These are phyloP conservation scores for Strigamia transsilvanica DNA, from an alignment of 2,888 invertebrate species.

Conservation along the genomic window DNA sequence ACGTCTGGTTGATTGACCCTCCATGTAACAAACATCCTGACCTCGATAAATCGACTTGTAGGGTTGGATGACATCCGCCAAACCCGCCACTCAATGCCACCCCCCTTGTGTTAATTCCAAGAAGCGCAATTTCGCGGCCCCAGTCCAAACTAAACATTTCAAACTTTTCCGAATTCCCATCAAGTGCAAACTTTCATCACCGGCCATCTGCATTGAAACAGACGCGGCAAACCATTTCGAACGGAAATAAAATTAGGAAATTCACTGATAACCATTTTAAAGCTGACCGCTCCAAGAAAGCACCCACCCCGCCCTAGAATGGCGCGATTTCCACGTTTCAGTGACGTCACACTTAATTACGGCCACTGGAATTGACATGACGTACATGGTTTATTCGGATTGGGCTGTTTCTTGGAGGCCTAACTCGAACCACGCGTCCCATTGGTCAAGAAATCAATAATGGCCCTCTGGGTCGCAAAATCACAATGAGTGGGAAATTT, in stretches of 20 bases:
- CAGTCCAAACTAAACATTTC: neutral
- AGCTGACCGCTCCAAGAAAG: neutral
- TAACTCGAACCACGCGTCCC: neutral
- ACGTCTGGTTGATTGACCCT: conserved; percentile 37
- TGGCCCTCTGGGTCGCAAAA: neutral
- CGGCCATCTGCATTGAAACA: too few species aligned
- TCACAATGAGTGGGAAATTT: neutral
- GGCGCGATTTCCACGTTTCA: conserved; percentile 21
- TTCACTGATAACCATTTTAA: neutral
- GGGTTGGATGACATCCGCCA: conserved; percentile 21
- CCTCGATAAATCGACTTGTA: conserved; percentile 22
- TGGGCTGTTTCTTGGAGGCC: neutral
- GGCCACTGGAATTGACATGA: conserved; percentile 28
- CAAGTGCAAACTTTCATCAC: neutral
- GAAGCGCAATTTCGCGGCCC: neutral
- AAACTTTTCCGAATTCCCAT: neutral
- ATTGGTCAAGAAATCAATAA: neutral
- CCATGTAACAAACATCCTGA: conserved; percentile 8
- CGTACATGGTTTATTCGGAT: neutral
- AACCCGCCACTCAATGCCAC: conserved; percentile 3
- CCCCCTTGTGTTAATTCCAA: neutral
- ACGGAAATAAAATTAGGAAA: neutral
- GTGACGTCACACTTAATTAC: conserved; percentile 26
- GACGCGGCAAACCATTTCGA: neutral
- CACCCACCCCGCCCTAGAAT: conserved; percentile 25